These are phyloP conservation scores for Lutjanus erythropterus DNA, from an alignment of 2,113 vertebrate genomes.

Conservation along the genomic window DNA sequence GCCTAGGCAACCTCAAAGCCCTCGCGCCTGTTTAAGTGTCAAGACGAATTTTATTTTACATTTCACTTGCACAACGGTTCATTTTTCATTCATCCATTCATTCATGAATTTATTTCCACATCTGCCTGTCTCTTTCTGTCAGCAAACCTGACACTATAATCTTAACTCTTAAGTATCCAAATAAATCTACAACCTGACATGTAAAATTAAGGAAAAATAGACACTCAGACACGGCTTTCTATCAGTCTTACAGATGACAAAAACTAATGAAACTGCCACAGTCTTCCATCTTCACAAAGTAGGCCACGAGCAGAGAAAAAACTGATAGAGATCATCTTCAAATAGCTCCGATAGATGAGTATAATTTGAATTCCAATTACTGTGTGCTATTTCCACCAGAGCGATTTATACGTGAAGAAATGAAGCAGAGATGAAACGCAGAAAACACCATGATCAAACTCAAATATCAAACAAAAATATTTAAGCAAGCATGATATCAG, in stretches of 20 bases:
- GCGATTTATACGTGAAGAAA: conserved; percentile 21
- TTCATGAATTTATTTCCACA: conserved; percentile 53
- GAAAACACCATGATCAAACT: conserved; percentile 24
- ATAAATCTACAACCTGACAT: neutral
- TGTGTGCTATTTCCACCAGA: conserved; percentile 36
- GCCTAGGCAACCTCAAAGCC: conserved; percentile 86
- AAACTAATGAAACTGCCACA: neutral
- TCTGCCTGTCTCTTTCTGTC: conserved; percentile 22
- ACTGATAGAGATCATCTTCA: conserved; percentile 39
- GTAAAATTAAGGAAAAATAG: neutral
- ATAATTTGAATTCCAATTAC: conserved; percentile 51
- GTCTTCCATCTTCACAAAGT: conserved; percentile 36
- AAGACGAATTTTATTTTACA: conserved; percentile 68
- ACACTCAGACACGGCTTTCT: conserved; percentile 5
- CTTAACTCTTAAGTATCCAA: conserved; percentile 1
- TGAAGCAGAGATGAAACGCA: conserved; percentile 20
- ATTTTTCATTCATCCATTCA: conserved; percentile 60
- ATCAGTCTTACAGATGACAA: conserved; percentile 8
- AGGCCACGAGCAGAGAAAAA: conserved; percentile 30
- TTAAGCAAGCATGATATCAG: neutral
- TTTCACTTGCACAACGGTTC: conserved; percentile 61
- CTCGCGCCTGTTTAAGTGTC: conserved; percentile 75
- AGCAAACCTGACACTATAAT: conserved; percentile 30
- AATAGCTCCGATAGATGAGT: conserved; percentile 48
- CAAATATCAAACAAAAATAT: conserved; percentile 25